phyloP scores from a whole-genome alignment of 2,113 vertebrate genomes.

The Rynchops niger region DNA sequence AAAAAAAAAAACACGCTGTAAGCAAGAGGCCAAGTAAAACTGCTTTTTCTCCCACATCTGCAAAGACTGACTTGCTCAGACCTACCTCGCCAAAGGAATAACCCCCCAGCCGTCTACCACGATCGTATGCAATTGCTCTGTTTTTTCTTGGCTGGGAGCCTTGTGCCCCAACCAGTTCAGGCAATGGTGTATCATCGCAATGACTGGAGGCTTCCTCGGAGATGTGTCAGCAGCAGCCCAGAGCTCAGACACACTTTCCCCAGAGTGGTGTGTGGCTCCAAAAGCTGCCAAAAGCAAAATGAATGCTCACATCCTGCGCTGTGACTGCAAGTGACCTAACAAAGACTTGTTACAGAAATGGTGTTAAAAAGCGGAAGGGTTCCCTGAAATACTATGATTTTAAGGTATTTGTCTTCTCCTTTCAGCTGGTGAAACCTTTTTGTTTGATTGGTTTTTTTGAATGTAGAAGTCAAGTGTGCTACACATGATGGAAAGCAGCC shows the following conservation, averaged over 20 bases:
- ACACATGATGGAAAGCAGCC: neutral
- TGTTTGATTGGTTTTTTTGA: neutral
- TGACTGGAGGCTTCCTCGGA: neutral
- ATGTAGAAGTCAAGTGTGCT: neutral
- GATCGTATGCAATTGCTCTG: accelerated
- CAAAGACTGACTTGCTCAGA: neutral
- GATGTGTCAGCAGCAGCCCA: neutral
- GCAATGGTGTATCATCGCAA: accelerated
- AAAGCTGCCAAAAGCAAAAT: neutral
- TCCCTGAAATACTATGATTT: neutral
- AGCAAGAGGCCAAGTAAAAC: neutral
- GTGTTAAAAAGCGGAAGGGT: neutral
- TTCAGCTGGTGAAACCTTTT: neutral
- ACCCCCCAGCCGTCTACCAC: too few relatives aligned
- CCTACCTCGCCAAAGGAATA: neutral
- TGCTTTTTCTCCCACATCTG: neutral
- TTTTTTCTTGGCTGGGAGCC: neutral
- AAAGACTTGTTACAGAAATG: neutral
- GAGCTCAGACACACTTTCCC: neutral
- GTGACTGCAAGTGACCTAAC: neutral
- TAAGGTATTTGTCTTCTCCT: neutral
- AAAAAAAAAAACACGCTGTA: neutral
- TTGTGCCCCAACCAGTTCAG: neutral
- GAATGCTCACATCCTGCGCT: neutral
- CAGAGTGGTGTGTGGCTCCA: neutral